phyloP scores from a whole-genome alignment of 2,888 invertebrate species.

The Notodonta dromedarius region DNA sequence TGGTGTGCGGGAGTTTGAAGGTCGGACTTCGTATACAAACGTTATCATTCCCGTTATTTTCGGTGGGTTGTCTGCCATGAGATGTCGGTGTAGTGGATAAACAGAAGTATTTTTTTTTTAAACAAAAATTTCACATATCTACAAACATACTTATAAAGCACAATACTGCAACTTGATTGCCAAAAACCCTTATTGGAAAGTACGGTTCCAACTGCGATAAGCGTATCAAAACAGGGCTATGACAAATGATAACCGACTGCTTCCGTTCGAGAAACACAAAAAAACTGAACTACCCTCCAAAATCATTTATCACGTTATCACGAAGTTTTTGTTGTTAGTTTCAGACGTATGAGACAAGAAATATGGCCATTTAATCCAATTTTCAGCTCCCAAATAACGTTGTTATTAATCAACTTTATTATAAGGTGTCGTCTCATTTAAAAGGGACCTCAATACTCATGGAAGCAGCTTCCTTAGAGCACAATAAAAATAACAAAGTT shows the following conservation, averaged over 20 bases:
- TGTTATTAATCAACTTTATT: no score
- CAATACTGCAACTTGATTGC: no score
- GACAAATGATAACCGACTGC: background rate
- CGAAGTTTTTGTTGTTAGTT: background rate
- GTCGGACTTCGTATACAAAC: background rate
- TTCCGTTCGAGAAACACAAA: background rate
- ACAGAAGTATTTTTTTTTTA: no score
- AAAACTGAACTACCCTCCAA: background rate
- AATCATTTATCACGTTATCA: background rate
- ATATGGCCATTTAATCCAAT: no score
- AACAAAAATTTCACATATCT: no score
- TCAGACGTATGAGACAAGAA: background rate
- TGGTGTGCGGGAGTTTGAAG: constrained; percentile 8
- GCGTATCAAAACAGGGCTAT: background rate
- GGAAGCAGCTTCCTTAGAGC: background rate
- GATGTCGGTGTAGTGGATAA: no score
- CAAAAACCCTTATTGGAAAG: no score
- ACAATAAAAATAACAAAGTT: background rate
- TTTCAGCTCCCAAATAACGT: no score
- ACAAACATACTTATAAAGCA: no score
- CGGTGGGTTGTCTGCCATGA: background rate
- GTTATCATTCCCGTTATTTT: background rate
- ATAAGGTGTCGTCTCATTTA: no score
- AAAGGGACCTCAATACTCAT: no score
- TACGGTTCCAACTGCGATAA: no score